These are phyloP conservation scores for Strix occidentalis DNA, from an alignment of 2,797 vertebrate genomes.

Conservation along the genomic window DNA sequence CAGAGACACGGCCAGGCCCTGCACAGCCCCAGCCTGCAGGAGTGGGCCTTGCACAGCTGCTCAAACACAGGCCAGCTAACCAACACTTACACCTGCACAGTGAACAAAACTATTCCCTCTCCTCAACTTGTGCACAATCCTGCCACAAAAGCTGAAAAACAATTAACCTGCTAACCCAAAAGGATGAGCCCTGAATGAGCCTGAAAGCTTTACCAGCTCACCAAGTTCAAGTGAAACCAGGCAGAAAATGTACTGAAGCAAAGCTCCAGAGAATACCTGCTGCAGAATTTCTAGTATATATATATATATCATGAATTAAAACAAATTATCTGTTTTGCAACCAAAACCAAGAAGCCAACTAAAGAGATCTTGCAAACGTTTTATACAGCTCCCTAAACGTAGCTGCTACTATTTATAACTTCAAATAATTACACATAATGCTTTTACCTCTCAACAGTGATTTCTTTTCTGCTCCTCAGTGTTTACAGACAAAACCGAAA, in stretches of 20 bases:
- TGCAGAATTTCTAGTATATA: neutral
- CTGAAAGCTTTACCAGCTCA: neutral
- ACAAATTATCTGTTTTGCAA: neutral
- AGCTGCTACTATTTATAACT: neutral
- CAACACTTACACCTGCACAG: neutral
- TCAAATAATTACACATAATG: neutral
- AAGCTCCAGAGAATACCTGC: neutral
- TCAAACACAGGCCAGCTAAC: neutral
- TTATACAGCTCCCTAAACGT: neutral
- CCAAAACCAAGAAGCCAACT: neutral
- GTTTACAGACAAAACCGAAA: slow-evolving; percentile 4
- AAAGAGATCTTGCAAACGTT: neutral
- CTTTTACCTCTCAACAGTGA: neutral
- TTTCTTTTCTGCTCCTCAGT: neutral
- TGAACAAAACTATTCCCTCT: accelerated
- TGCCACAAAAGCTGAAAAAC: neutral
- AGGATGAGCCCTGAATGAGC: neutral
- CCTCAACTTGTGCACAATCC: neutral
- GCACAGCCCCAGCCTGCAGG: neutral
- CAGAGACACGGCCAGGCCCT: accelerated
- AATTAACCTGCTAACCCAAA: slow-evolving; percentile 13
- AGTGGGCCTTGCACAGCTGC: accelerated
- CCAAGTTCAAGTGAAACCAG: neutral
- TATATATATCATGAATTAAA: neutral
- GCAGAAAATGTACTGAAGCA: neutral